Evolutionary conservation across 2,113 vertebrate genomes (phyloP), one percentile per base, ranked within the genome.

Genomic region (Microtus montanus): DNA sequence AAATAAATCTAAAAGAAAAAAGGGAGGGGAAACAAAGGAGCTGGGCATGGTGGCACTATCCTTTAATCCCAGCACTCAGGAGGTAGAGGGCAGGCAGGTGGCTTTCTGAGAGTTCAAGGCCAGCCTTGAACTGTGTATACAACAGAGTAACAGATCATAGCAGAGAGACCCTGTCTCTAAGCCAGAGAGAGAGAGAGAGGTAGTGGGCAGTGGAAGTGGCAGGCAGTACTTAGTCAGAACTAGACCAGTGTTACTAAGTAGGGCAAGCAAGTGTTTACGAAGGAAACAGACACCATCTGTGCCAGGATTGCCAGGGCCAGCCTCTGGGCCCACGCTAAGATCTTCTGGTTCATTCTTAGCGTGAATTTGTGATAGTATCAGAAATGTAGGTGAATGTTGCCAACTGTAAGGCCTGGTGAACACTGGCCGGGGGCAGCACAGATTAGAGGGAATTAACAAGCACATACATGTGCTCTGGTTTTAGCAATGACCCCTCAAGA

Each of bases 381-480:
- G 22, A 84, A 41, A 35, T 15, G 28, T 33, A 30, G 58, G 1
- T 66, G 49, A n/a, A 61, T 22, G 26, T 35, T 41, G 33, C n/a
- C 2, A 9, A 10, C 30, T 15, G 10, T 52, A 63, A 28, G 1
- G 6, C 0, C 6, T 4, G 5, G 38, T 26, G 4, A 35, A 7
- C 8, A 5, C 3, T 5, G 83, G 58, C n/a, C 71, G 19, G 17
- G 66, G 24, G 6, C 1, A 17, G 26, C 19, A 20, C 63, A 49
- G 41, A 7, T 7, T 3, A 11, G 5, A 58, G 22, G 9, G 66
- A 28, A 75, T 2, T 11, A 26, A 24, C 19, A 12, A 0, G 0
- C 0, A 1, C 0, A 0, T 19, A 1, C 0, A 0, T 19, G 33
- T 19, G 20, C 61, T 64, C 58, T 82, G 91, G 11, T 19, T 47